phyloP scores from a whole-genome alignment of 2,113 vertebrate genomes.

The Sakesphorus luctuosus region DNA sequence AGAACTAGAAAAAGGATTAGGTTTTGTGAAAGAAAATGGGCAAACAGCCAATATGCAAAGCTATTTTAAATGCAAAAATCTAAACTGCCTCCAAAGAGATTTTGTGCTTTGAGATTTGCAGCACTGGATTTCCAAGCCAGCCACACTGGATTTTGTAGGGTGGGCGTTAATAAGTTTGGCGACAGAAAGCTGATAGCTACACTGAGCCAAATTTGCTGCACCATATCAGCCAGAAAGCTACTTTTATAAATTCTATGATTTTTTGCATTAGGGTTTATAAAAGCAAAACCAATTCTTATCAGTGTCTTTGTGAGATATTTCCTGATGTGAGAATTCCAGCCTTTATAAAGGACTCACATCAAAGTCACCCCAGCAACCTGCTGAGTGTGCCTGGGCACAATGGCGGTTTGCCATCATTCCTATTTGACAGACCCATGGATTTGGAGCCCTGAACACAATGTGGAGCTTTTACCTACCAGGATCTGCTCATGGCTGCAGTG shows the following conservation, averaged over 20 bases:
- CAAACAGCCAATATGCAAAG: slow-evolving; percentile 35
- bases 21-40: slow-evolving; percentile 45
- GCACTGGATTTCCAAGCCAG: slow-evolving; percentile 38
- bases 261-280: slow-evolving; percentile 12
- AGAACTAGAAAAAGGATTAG: slow-evolving; percentile 27
- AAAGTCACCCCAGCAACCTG: neutral
- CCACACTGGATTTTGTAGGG: slow-evolving; percentile 27
- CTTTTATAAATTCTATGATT: slow-evolving; percentile 5
- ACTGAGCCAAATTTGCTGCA: slow-evolving; percentile 38
- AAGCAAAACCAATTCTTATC: neutral
- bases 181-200: slow-evolving; percentile 29
- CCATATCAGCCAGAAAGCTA: slow-evolving; percentile 29
- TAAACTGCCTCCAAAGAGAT: slow-evolving; percentile 49
- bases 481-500: neutral
- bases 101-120: slow-evolving; percentile 50
- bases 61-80: slow-evolving; percentile 47
- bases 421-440: neutral
- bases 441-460: neutral
- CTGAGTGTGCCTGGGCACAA: neutral
- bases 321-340: neutral
- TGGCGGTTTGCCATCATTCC: neutral
- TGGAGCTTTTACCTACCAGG: neutral
- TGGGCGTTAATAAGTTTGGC: slow-evolving; percentile 44
- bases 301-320: neutral
- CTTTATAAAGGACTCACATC: neutral